A percentile compares a stretch with the other conserved stretches of the same genome.
These are phyloP conservation scores for Hydra vulgaris DNA, from an alignment of 30 jellyfish, hydroid and myxozoan genomes.

Conservation along the genomic window DNA sequence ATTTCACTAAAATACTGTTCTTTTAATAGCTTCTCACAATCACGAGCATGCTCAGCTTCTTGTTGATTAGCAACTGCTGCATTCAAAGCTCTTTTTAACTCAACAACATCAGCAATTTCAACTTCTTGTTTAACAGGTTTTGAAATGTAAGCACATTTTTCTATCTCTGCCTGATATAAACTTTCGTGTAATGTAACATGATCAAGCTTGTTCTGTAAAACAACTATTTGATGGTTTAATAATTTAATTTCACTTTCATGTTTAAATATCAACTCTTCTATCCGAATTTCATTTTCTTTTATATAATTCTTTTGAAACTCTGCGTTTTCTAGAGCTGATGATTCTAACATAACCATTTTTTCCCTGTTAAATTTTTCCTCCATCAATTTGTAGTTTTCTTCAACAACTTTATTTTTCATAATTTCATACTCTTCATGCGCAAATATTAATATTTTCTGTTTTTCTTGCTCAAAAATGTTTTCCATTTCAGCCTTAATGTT, in stretches of 20 bases:
- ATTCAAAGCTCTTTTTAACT: constrained; percentile 12
- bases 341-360: neutral
- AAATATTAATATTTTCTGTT: neutral
- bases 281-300: neutral
- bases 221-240: neutral
- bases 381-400: constrained; percentile 12
- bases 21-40: constrained; percentile 16
- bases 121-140: neutral
- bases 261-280: neutral
- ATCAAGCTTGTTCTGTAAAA: neutral
- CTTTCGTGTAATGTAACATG: neutral
- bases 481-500: neutral
- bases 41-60: constrained; percentile 27
- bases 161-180: neutral
- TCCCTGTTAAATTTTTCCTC: constrained; percentile 20
- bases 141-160: neutral
- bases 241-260: neutral
- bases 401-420: constrained; percentile 22
- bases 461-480: constrained; percentile 8
- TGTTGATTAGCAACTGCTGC: constrained; percentile 26
- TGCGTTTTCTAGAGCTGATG: neutral
- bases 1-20: constrained; percentile 29
- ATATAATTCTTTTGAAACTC: neutral
- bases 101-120: neutral
- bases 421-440: constrained; percentile 31